Evolutionary conservation across 2,797 vertebrate genomes (phyloP), one percentile per base, ranked within the genome.

Genomic region (Dendrocincla tyrannina): DNA sequence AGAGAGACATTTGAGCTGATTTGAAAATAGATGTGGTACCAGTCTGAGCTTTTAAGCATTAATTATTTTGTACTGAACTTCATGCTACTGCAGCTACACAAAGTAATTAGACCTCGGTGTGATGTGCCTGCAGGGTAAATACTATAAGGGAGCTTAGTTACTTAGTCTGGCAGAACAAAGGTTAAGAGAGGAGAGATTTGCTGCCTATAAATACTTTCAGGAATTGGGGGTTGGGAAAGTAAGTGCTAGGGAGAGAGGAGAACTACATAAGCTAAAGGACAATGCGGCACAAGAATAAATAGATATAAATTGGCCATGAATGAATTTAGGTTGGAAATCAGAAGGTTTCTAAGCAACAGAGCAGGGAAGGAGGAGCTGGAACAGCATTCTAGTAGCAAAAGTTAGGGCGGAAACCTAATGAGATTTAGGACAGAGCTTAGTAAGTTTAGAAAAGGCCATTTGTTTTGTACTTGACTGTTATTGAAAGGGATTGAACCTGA

Each of bases 291-390:
- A 89, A 89, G 93, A 96, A 95, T 93, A 97, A 96, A 97, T 95
- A 95, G 93, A 94, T 97, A 96, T 94, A 96, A 96, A 96, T 96
- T 96, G 94, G 64, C 81, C 87, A 66, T 92, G 95, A 96, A 96
- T 95, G 87, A 94, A 91, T 97, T 96, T 93, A 85, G 67, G 87
- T 75, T 94, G 89, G 89, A 95, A 97, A 92, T 96, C 92, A 85
- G 92, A 93, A 93, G 89, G 96, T 97, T 96, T 96, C 96, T 95
- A 96, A 95, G 96, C 95, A 97, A 96, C 95, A 58, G 92, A 74
- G 91, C 53, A 56, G 77, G 47, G 55, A 91, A 94, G 83, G 91
- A 92, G 94, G 91, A 93, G 91, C 93, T 80, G 72, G 93, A 92
- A 50, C 64, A 94, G 81, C 92, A 74, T 91, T 96, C 72, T 82